Evolutionary conservation across 1,140 invertebrate species (phyloP), one percentile per base, ranked within the genome.

Genomic region (Pseudomyrmex pallidus): DNA sequence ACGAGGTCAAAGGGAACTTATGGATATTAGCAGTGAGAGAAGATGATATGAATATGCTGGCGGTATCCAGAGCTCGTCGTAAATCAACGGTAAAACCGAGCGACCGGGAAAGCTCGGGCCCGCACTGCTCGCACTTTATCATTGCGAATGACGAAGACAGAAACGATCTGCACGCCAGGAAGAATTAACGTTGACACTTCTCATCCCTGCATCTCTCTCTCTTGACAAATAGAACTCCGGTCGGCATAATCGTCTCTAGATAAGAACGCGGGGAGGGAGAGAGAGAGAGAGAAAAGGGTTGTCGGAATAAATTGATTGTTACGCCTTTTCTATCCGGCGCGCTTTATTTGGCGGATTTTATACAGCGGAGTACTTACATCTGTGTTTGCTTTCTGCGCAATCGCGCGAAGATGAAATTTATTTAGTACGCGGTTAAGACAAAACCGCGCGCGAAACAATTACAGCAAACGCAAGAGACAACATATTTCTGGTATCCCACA

Each of bases 11-110:
- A 87, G 83, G 66, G 73, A 89, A 89, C 88, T 84, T 89, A 90
- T 89, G 88, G 88, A 86, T 89, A 84, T 90, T 86, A 89, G 82
- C 70, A 82, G 44, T 50, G 83, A 77, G 80, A 84, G 80, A 84
- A 86, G 87, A 85, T 90, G 86, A 85, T 89, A 86, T 87, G 88
- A 91, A 90, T 91, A 91, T 85, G 87, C 82, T 50, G 63, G 82
- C 54, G 59, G 74, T 85, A 67, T 68, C 46, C 74, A 61, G 22
- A 35, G 5, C 35, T 35, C 13, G 70, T 68, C 85, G 86, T 90
- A 89, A 90, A 90, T 89, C 90, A 89, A 57, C 61, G 73, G 82
- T 48, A 63, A 87, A 87, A 82, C 78, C 84, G 63, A 25, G 70
- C 63, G 59, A 62, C 13, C 50, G 25, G 80, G 48, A 82, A 59